Base-by-base conservation (phyloP, 1,140 invertebrate species). In the Cherax destructor region DNA sequence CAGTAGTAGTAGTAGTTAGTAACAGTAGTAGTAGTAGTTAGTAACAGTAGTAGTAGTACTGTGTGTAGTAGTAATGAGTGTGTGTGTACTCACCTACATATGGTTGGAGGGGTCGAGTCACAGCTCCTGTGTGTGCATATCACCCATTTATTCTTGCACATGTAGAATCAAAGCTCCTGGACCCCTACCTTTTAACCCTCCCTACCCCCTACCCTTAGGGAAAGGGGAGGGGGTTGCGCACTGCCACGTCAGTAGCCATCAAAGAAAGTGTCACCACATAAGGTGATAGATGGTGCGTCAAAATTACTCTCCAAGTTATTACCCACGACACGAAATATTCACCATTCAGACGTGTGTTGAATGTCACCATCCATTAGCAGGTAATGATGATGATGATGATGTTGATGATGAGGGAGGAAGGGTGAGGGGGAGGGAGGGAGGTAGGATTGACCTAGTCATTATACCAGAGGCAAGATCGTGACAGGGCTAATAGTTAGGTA, bases 271-370 rank as follows among this genome's bases (percentile, higher is more conserved):
- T 86, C 85, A 24, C 72, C 50, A n/a, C 74, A 78, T 21, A n/a
- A 74, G 78, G 30, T 86, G 85, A 86, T 78, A 78, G 85, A 86
- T 86, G 85, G 52, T 59, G 72, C 85, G 76, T 86, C 85, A 78
- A 86, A 86, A 86, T 86, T 86, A 86, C 85, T 86, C 85, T 86
- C 41, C 65, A 61, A 74, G 78, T 86, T 86, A 86, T 86, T 78
- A 78, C 72, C 85, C 4, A 21, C 72, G 50, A 77, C 85, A 86
- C 85, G 85, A 86, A 86, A 78, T 86, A 86, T 86, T 86, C 85
- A 77, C 72, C 76, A 86, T 77, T 86, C 76, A 69, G 72, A 47
- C 74, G 56, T 78, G 74, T 77, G 85, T 78, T 86, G 85, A 86
- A 78, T 86, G 85, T 86, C 85, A 11, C 74, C 41, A 76, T 76